These are phyloP conservation scores for Nannoperca australis DNA, from an alignment of 2,797 vertebrate genomes.

Conservation along the genomic window DNA sequence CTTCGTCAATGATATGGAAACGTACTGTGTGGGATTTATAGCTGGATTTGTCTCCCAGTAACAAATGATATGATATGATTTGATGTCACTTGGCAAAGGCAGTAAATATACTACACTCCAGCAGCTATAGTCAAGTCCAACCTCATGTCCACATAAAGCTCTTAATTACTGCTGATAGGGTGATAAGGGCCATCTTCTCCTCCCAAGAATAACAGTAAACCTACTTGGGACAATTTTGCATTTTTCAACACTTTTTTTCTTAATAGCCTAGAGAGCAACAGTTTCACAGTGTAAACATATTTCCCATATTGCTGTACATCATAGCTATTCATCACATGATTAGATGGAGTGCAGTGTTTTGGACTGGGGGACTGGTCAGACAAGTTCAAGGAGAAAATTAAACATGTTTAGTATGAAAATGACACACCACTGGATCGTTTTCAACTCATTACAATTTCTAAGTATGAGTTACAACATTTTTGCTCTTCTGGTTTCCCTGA, in stretches of 20 bases:
- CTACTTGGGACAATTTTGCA: constrained; percentile 49
- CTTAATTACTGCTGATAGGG: constrained; percentile 67
- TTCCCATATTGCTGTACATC: constrained; percentile 66
- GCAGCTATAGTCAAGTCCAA: constrained; percentile 47
- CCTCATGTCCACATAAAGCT: constrained; percentile 52
- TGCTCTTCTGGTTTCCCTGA: constrained; percentile 35
- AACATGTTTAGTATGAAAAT: constrained; percentile 48
- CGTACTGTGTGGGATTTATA: constrained; percentile 25
- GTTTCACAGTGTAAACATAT: constrained; percentile 68
- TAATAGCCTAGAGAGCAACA: constrained; percentile 58
- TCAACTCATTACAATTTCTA: constrained; percentile 43
- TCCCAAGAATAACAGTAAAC: constrained; percentile 77
- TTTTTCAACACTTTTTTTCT: constrained; percentile 67
- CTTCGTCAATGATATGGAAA: constrained; percentile 18
- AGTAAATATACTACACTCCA: constrained; percentile 26
- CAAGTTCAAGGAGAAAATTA: constrained; percentile 39
- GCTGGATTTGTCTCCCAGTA: constrained; percentile 43
- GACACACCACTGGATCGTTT: constrained; percentile 36
- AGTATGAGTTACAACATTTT: constrained; percentile 53
- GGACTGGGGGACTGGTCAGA: constrained; percentile 7
- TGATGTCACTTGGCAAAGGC: constrained; percentile 65
- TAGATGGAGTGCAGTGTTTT: constrained; percentile 3
- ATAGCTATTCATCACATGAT: constrained; percentile 66
- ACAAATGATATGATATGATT: constrained; percentile 39
- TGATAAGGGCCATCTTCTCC: constrained; percentile 32